Conservation (phyloP, 2,797 vertebrate species). For the Tragelaphus oryx region DNA sequence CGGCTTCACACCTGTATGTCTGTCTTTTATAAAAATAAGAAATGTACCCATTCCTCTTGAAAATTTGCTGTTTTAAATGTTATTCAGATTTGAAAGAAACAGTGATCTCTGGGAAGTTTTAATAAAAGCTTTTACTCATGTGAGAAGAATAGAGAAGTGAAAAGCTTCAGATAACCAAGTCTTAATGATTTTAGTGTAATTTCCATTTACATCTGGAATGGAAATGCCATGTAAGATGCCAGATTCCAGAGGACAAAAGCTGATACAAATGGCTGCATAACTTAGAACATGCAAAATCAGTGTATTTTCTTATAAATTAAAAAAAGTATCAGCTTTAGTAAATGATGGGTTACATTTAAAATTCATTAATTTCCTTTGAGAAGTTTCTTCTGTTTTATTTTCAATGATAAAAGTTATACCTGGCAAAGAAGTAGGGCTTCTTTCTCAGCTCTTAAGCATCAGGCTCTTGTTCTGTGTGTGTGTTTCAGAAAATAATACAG, state of each 20-base stretch:
- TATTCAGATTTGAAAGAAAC: not conserved
- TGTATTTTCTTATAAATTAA: slow-evolving; percentile 38
- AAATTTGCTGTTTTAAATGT: not conserved
- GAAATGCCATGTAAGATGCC: not conserved
- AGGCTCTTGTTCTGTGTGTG: slow-evolving; percentile 62
- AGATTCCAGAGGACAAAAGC: not conserved
- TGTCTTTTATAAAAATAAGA: not conserved
- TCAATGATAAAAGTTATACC: slow-evolving; percentile 49
- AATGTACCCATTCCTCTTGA: not conserved
- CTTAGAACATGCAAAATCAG: slow-evolving; percentile 28
- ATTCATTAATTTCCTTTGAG: not conserved
- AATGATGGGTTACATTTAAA: slow-evolving; percentile 51
- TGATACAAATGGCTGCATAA: not conserved
- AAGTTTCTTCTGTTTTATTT: not conserved
- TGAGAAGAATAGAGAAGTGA: not conserved
- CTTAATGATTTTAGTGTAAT: slow-evolving; percentile 6
- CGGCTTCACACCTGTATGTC: not conserved
- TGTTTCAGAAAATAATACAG: slow-evolving; percentile 74
- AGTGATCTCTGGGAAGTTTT: not conserved
- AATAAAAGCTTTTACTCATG: not conserved
- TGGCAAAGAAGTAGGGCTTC: slow-evolving; percentile 62
- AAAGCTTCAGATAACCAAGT: not conserved
- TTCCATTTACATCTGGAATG: not conserved
- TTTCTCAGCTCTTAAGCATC: slow-evolving; percentile 59
- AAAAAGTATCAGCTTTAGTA: slow-evolving; percentile 31